phyloP scores from a whole-genome alignment of 2,888 invertebrate genomes.

The Cosmia pyralina region DNA sequence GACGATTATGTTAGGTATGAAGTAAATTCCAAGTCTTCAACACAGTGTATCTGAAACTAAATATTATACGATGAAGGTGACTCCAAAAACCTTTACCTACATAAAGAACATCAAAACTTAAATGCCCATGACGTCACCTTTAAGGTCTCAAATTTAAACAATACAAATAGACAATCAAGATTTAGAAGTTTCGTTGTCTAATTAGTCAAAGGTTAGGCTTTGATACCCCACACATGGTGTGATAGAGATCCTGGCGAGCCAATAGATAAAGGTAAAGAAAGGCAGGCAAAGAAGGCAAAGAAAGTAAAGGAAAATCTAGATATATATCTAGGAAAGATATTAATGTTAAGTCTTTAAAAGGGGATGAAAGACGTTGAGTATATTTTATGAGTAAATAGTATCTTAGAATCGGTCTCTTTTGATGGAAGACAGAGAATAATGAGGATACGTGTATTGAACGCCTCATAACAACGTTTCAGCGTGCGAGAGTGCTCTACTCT shows the following conservation, averaged over 20 bases:
- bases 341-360: conserved; percentile 1
- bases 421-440: neutral
- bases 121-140: neutral
- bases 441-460: neutral
- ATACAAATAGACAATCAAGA: conserved; percentile 48
- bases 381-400: neutral
- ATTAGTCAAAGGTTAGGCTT: conserved; percentile 60
- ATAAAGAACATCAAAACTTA: neutral
- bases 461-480: too few relatives aligned
- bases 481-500: too few relatives aligned
- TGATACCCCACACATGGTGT: conserved; percentile 55
- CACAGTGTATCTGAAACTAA: neutral
- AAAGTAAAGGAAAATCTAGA: conserved; percentile 30
- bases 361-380: neutral
- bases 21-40: too few relatives aligned
- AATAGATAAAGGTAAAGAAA: too few relatives aligned
- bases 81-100: neutral
- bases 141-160: conserved; percentile 1
- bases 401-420: neutral
- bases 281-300: too few relatives aligned
- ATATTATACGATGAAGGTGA: neutral
- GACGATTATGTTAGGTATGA: too few relatives aligned
- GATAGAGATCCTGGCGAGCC: conserved; percentile 33
- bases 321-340: conserved; percentile 7
- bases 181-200: conserved; percentile 48